These are phyloP conservation scores for Tachycineta bicolor DNA, from an alignment of 2,113 vertebrate species.

Conservation along the genomic window DNA sequence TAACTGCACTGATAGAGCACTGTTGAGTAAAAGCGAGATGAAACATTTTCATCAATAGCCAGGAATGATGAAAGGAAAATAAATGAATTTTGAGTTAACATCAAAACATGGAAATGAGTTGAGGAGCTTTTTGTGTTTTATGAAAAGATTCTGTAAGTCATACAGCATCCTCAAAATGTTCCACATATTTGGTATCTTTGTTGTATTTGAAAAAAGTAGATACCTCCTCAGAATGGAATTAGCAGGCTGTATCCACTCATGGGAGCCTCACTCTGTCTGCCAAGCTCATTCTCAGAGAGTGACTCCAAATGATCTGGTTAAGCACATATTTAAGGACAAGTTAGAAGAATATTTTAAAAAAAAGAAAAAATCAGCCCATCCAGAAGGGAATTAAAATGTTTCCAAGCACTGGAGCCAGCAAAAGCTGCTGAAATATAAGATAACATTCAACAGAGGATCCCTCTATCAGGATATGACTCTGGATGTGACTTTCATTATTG, in stretches of 20 bases:
- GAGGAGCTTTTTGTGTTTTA: neutral
- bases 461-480: neutral
- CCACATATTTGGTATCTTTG: neutral
- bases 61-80: neutral
- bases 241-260: neutral
- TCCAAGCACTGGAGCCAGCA: slow-evolving; percentile 28
- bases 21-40: neutral
- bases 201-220: neutral
- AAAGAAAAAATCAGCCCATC: neutral
- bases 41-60: neutral
- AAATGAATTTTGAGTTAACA: neutral
- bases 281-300: neutral
- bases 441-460: slow-evolving; percentile 48
- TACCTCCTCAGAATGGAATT: neutral
- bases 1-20: neutral
- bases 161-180: neutral
- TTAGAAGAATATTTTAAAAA: neutral
- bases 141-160: neutral
- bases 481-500: neutral
- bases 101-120: neutral
- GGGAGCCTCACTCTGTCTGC: neutral
- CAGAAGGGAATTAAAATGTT: neutral
- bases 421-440: slow-evolving; percentile 38
- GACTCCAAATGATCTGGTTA: neutral
- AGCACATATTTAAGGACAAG: neutral